Evolutionary conservation across 2,888 invertebrate genomes (phyloP), one percentile per base, ranked within the genome.

Genomic region (Lingula anatina): DNA sequence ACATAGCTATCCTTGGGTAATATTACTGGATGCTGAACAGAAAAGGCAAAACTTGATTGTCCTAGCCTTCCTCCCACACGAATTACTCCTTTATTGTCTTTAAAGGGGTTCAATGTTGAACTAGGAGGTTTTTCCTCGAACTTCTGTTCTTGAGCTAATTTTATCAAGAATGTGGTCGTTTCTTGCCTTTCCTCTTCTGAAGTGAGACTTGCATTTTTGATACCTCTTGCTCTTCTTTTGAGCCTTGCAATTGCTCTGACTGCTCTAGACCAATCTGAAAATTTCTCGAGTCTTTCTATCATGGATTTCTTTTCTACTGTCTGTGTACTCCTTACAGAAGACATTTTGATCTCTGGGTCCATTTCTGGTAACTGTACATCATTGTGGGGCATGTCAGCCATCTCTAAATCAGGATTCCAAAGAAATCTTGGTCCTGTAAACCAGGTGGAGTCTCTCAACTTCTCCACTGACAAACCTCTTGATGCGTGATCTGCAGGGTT

Each of bases 401-500:
- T 2, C 3, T 24, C 37, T n/a, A 47, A 31, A 5, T 42, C 37
- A 26, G 24, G 26, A 15, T 41, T 24, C 47, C 44, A 44, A 7
- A 56, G 42, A 38, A 56, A 54, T n/a, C 28, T 41, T 15, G 54
- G 56, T 20, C 56, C 54, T 21, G 20, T 39, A 18, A 37, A 38
- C 54, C 56, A 56, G 12, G 35, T 25, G 18, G 44, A 43, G 15
- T 5, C 35, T n/a, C n/a, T n/a, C n/a, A n/a, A n/a, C n/a, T n/a
- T n/a, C n/a, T n/a, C n/a, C n/a, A n/a, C n/a, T n/a, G n/a, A n/a
- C 15, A 49, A 18, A 5, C 55, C 52, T 45, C 57, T 41, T 2
- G 55, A 55, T 4, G 50, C 55, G 15, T 36, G 12, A 31, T 56
- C 58, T 24, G 54, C 52, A 20, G 54, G 54, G 31, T 58, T 56